These are phyloP conservation scores for Silvanus unidentatus DNA, from an alignment of 2,888 invertebrate genomes.

Conservation along the genomic window DNA sequence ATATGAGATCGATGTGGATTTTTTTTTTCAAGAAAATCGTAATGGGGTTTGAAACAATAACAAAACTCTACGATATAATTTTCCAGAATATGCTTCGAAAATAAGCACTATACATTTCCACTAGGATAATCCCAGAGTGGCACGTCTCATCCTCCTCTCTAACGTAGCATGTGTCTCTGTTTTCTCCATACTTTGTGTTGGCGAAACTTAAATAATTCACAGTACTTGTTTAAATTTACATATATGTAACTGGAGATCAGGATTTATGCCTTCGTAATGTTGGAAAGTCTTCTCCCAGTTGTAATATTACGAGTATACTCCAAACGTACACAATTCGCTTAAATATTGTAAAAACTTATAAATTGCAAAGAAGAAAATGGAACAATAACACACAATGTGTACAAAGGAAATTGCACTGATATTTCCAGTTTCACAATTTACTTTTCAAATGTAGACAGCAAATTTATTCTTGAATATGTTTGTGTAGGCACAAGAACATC, in stretches of 20 bases:
- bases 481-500: no score
- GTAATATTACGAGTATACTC: slow-evolving; percentile 3
- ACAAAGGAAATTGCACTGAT: no score
- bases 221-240: slow-evolving; percentile 39
- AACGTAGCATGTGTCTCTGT: slow-evolving; percentile 7
- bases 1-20: no score
- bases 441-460: no score
- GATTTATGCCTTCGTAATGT: slow-evolving; percentile 30
- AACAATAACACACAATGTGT: slow-evolving; percentile 5
- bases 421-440: no score
- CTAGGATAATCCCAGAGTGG: slow-evolving; percentile 34
- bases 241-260: slow-evolving; percentile 32
- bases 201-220: slow-evolving; percentile 40
- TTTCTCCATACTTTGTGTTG: slow-evolving; percentile 21
- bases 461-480: no score
- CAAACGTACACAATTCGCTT: neutral
- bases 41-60: slow-evolving; percentile 15
- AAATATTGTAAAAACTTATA: slow-evolving; percentile 6
- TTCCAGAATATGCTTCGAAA: slow-evolving; percentile 32
- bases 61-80: slow-evolving; percentile 29
- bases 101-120: slow-evolving; percentile 33
- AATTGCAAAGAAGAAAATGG: neutral
- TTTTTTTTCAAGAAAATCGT: slow-evolving; percentile 14
- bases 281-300: slow-evolving; percentile 23
- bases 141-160: slow-evolving; percentile 12